Evolutionary conservation across 2,888 invertebrate genomes (phyloP), one percentile per base, ranked within the genome.

Genomic region (Rapana venosa): DNA sequence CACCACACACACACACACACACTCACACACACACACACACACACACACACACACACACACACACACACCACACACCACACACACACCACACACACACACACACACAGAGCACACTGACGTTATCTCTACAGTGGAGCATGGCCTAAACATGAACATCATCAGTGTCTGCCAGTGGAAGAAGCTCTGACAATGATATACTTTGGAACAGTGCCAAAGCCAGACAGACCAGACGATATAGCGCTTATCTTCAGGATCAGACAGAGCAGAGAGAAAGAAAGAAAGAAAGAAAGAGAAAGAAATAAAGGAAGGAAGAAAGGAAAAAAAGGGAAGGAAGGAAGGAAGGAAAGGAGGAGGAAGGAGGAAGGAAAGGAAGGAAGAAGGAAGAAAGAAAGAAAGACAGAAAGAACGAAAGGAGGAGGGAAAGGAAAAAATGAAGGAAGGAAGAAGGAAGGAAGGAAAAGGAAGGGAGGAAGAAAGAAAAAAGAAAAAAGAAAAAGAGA

Each of bases 261-360:
- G 0, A 74, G 30, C 0, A 74, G n/a, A 74, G n/a, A 74, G 74
- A 74, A n/a, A 26, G 74, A 74, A n/a, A 74, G 74, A 74, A n/a
- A 74, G 74, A 74, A n/a, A 74, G 74, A 74, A 26, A 70, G 74
- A 74, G n/a, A 74, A n/a, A 74, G n/a, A 74, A n/a, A 74, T n/a
- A 74, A 8, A 74, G n/a, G n/a, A n/a, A 74, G 74, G n/a, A n/a
- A 22, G 22, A 0, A 66, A 22, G 47, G 8, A 47, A 22, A 26
- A 2, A 26, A 13, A 47, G 47, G 47, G 47, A 74, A 0, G n/a
- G 74, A 74, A 0, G n/a, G 74, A 74, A n/a, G n/a, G n/a, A 74
- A n/a, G n/a, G 74, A 74, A 8, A 74, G 74, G 26, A 26, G 26
- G 70, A 70, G 70, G 26, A 26, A 70, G 4, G 26, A 26, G 26